A percentile compares a stretch with the other conserved stretches of the same genome.
phyloP scores from a whole-genome alignment of 2,113 vertebrate species.

The Mesitornis unicolor region DNA sequence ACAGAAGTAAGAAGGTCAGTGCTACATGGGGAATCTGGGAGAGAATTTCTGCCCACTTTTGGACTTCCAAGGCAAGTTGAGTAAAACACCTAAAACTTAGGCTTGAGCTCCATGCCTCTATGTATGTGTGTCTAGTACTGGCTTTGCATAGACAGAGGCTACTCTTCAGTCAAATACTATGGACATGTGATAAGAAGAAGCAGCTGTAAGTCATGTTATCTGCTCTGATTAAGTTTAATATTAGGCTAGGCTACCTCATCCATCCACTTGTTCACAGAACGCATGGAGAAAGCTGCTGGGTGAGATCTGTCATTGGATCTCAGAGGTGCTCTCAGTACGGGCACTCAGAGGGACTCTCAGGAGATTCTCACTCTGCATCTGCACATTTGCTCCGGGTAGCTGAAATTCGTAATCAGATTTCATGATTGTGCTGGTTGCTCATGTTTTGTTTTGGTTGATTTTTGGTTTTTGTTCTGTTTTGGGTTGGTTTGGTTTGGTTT shows the following conservation, averaged over 20 bases:
- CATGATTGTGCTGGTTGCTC: neutral
- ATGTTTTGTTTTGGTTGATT: too few species aligned
- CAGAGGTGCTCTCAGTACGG: neutral
- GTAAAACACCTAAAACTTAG: neutral
- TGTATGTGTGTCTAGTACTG: neutral
- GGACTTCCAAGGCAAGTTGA: neutral
- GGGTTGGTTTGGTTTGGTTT: too few species aligned
- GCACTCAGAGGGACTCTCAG: too few species aligned
- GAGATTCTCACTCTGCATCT: too few species aligned
- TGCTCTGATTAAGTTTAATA: neutral
- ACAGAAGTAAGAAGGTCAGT: neutral
- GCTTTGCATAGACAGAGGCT: neutral
- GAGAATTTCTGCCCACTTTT: neutral
- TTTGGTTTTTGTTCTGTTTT: too few species aligned
- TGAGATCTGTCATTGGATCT: neutral
- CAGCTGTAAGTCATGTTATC: neutral
- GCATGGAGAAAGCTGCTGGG: neutral
- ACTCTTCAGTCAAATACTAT: neutral
- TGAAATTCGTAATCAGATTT: neutral
- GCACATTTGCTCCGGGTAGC: neutral
- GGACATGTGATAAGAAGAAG: neutral
- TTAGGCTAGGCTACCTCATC: neutral
- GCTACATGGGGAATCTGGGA: neutral
- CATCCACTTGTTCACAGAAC: neutral
- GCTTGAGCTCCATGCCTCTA: neutral